Conservation (phyloP, 1,140 invertebrate species). For the Drosophila pseudoananassae region DNA sequence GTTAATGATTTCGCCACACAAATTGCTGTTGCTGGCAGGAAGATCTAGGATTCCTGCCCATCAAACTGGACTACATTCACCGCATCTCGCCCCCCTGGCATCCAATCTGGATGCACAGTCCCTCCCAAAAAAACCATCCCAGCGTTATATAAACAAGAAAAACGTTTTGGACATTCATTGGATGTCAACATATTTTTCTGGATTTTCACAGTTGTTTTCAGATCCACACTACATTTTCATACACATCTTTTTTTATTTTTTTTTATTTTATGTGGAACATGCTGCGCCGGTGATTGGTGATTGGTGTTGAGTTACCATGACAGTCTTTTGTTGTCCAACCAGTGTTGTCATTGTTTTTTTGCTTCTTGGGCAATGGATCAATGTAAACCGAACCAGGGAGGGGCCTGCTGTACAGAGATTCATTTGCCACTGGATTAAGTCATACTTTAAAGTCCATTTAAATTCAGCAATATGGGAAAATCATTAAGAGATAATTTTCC, state of each 20-base stretch:
- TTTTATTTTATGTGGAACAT: conserved; percentile 49
- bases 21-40: conserved; percentile 54
- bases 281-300: conserved; percentile 44
- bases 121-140: conserved; percentile 30
- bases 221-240: conserved; percentile 2
- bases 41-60: conserved; percentile 49
- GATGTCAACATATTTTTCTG: conserved; percentile 75
- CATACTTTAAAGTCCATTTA: background rate
- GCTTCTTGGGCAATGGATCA: conserved; percentile 39
- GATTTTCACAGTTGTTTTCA: conserved; percentile 17
- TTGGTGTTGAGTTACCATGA: conserved; percentile 72
- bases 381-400: conserved; percentile 10
- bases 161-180: conserved; percentile 64
- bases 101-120: background rate
- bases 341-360: conserved; percentile 5
- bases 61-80: conserved; percentile 31
- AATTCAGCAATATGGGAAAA: background rate
- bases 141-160: conserved; percentile 27
- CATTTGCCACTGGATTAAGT: background rate
- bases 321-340: conserved; percentile 56
- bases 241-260: conserved; percentile 1
- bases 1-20: conserved; percentile 61
- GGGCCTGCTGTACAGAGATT: too few species aligned
- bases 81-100: background rate
- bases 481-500: conserved; percentile 8